Evolutionary conservation across 2,888 invertebrate genomes (phyloP).

Genomic region (Caenorhabditis afra): DNA sequence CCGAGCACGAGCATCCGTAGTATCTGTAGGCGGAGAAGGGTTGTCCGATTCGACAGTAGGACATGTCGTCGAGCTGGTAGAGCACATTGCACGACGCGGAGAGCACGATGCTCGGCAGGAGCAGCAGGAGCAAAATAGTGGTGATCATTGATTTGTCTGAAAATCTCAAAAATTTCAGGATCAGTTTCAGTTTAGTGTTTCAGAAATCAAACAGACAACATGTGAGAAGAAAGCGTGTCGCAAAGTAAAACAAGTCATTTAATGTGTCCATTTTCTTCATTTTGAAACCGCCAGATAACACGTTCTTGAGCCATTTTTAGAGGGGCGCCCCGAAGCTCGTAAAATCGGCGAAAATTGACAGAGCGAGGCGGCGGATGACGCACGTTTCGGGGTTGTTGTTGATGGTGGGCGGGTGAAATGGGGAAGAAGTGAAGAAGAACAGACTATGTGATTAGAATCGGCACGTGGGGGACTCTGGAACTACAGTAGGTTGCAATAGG

Average conservation of each 20-base stretch:
- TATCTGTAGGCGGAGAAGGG: slow-evolving; percentile 37
- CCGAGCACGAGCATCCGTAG: slow-evolving; percentile 56
- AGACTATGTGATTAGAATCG: too few relatives aligned
- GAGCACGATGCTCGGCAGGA: neutral
- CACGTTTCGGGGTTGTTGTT: neutral
- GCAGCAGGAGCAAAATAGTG: neutral
- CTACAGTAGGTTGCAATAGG: too few relatives aligned
- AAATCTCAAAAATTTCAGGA: too few relatives aligned
- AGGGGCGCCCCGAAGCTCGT: neutral
- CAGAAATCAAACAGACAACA: too few relatives aligned
- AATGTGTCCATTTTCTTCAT: too few relatives aligned
- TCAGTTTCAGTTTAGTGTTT: too few relatives aligned
- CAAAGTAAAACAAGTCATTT: too few relatives aligned
- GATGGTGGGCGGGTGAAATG: too few relatives aligned
- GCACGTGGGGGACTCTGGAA: too few relatives aligned
- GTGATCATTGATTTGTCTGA: neutral
- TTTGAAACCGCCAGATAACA: too few relatives aligned
- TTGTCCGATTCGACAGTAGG: slow-evolving; percentile 42
- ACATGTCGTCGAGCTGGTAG: slow-evolving; percentile 60
- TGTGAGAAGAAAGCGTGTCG: too few relatives aligned
- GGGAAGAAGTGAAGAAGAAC: too few relatives aligned
- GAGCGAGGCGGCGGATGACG: neutral
- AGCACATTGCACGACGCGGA: slow-evolving; percentile 37
- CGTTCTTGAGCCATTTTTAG: neutral
- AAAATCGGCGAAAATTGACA: neutral